Percentiles rank a stretch among this genome's conserved stretches.
phyloP scores from a whole-genome alignment of 2,113 vertebrate genomes.

The Spea bombifrons region DNA sequence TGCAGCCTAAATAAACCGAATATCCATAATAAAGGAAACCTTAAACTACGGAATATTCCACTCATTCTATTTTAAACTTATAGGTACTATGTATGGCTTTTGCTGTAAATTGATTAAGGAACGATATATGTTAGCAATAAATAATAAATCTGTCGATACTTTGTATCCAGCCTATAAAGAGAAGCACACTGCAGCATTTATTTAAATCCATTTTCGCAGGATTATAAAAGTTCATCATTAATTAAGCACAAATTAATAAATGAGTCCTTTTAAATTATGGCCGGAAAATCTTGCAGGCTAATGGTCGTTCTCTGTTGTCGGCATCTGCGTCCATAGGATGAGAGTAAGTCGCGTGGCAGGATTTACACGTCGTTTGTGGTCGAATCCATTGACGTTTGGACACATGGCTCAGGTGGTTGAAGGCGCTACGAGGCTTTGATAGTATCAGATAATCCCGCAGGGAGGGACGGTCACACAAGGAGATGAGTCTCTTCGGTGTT shows the following conservation, averaged over 20 bases:
- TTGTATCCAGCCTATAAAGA: too few species aligned
- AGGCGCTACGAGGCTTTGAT: not conserved
- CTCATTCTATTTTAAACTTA: too few species aligned
- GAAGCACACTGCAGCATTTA: too few species aligned
- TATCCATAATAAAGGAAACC: too few species aligned
- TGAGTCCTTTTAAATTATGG: not conserved
- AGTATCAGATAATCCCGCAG: slow-evolving; percentile 7
- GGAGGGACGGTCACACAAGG: not conserved
- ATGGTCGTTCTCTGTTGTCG: not conserved
- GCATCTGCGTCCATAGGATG: not conserved
- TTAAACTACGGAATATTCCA: too few species aligned
- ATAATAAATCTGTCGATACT: too few species aligned
- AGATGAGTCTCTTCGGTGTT: not conserved
- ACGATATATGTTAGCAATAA: too few species aligned
- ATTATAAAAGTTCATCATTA: too few species aligned
- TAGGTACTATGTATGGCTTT: too few species aligned
- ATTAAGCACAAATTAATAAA: not conserved
- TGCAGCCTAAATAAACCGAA: too few species aligned
- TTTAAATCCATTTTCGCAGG: too few species aligned
- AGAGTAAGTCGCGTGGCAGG: slow-evolving; percentile 5
- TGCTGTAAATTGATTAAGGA: too few species aligned
- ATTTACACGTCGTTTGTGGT: slow-evolving; percentile 23
- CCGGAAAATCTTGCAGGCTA: not conserved
- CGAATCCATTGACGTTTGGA: not conserved
- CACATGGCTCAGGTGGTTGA: slow-evolving; percentile 5